Evolutionary conservation across 2,888 invertebrate species (phyloP).

Genomic region (Chydorus sphaericus): DNA sequence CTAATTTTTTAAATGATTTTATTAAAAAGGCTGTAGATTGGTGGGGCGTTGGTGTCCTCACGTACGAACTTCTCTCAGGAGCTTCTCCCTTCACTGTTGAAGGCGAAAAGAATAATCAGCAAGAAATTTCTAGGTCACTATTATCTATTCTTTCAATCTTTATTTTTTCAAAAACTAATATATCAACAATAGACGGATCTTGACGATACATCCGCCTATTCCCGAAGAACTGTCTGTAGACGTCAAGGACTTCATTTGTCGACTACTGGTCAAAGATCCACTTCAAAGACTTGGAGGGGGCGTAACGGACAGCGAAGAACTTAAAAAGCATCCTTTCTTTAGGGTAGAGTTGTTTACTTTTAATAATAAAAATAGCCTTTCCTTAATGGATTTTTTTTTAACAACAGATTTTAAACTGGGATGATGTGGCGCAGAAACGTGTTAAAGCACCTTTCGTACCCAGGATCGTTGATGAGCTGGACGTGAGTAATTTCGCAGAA

Average conservation of each 20-base stretch:
- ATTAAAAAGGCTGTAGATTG: conserved; percentile 76
- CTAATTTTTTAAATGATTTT: conserved; percentile 1
- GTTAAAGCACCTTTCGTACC: conserved; percentile 82
- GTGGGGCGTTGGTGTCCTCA: conserved; percentile 96
- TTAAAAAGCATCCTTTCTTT: conserved; percentile 83
- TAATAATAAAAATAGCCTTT: not conserved
- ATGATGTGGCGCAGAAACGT: conserved; percentile 55
- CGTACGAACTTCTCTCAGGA: conserved; percentile 90
- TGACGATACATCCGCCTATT: conserved; percentile 76
- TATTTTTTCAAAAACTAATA: too few species aligned
- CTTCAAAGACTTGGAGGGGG: conserved; percentile 73
- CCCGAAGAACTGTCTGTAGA: conserved; percentile 61
- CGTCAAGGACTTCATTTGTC: conserved; percentile 61
- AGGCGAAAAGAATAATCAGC: conserved; percentile 82
- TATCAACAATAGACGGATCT: conserved; percentile 61
- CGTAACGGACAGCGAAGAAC: conserved; percentile 65
- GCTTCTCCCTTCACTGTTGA: conserved; percentile 95
- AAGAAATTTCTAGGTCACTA: conserved; percentile 66
- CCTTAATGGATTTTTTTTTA: not conserved
- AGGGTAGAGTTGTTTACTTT: conserved; percentile 35
- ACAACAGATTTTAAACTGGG: conserved; percentile 57
- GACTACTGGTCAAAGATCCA: conserved; percentile 79
- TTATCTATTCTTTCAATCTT: not conserved
- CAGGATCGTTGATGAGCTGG: conserved; percentile 64
- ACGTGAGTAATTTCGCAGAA: conserved; percentile 90